These are phyloP conservation scores for Nyleta sp. DNA, from an alignment of 2,888 invertebrate genomes.

Conservation along the genomic window DNA sequence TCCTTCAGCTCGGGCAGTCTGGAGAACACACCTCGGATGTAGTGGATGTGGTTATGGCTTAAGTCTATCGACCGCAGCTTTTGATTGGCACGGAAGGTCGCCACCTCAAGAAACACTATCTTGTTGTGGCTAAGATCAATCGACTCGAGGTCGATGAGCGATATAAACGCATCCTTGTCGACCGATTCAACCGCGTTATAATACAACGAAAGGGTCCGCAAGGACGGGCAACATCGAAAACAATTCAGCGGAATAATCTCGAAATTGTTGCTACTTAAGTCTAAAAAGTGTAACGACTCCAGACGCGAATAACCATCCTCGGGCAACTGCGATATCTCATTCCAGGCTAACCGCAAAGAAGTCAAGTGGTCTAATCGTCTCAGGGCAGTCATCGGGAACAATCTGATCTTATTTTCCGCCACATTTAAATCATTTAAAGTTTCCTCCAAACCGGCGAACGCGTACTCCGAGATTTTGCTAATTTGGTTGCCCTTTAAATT, in stretches of 20 bases:
- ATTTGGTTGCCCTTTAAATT: slow-evolving; percentile 94
- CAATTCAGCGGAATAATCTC: slow-evolving; percentile 89
- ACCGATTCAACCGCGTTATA: slow-evolving; percentile 92
- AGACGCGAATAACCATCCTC: slow-evolving; percentile 88
- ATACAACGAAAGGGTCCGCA: slow-evolving; percentile 91
- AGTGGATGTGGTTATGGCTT: slow-evolving; percentile 94
- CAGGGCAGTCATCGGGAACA: slow-evolving; percentile 92
- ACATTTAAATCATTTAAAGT: slow-evolving; percentile 92
- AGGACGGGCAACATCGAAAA: slow-evolving; percentile 90
- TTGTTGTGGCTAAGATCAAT: slow-evolving; percentile 95
- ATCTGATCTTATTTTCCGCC: slow-evolving; percentile 92
- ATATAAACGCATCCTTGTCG: slow-evolving; percentile 90
- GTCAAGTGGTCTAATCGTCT: slow-evolving; percentile 88
- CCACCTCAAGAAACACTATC: slow-evolving; percentile 89
- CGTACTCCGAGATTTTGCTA: slow-evolving; percentile 91
- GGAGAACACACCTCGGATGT: slow-evolving; percentile 92
- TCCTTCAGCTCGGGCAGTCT: slow-evolving; percentile 91
- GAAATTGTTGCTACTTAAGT: slow-evolving; percentile 94
- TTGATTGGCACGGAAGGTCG: slow-evolving; percentile 90
- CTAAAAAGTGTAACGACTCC: slow-evolving; percentile 89
- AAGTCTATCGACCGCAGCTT: slow-evolving; percentile 92
- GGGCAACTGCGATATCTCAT: slow-evolving; percentile 86
- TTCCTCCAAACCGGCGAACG: slow-evolving; percentile 90
- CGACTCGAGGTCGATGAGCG: slow-evolving; percentile 89
- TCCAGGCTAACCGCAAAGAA: slow-evolving; percentile 86